Percentiles rank a stretch among this genome's conserved stretches.
Evolutionary conservation across 1,140 invertebrate genomes (phyloP).

Genomic region (Conus ventricosus): DNA sequence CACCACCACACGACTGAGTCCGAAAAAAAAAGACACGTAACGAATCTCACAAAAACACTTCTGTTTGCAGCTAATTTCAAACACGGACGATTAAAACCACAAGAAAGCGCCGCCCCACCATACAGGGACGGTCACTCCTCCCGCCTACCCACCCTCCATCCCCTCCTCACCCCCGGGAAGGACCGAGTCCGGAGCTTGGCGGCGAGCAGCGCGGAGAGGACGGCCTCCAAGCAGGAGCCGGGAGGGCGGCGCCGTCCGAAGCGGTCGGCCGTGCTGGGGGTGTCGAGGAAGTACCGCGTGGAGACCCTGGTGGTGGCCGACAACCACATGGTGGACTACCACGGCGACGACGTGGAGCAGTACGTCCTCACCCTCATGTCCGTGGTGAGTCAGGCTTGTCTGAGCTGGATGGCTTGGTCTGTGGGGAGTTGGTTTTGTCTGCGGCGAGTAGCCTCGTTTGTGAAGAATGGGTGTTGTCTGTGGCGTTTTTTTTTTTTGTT

Average conservation of each 20-base stretch:
- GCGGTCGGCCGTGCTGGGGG: constrained; percentile 47
- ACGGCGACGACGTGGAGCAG: constrained; percentile 77
- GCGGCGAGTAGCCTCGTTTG: no score
- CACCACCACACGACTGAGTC: no score
- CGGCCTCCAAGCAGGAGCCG: no score
- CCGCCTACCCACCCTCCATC: neutral
- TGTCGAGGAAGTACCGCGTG: constrained; percentile 83
- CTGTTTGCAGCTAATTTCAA: constrained; percentile 56
- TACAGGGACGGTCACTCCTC: neutral
- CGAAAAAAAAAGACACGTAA: neutral
- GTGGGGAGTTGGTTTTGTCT: no score
- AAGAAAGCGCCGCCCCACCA: no score
- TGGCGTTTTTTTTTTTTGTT: no score
- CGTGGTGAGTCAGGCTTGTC: constrained; percentile 80
- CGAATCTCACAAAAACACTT: neutral
- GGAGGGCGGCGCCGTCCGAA: constrained; percentile 36
- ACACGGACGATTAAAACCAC: constrained; percentile 50
- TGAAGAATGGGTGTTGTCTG: no score
- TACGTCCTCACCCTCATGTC: constrained; percentile 94
- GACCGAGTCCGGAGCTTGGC: no score
- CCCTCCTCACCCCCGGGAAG: neutral
- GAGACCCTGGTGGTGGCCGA: constrained; percentile 91
- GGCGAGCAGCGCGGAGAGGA: no score
- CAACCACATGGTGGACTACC: constrained; percentile 84
- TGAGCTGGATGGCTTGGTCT: no score